Base-by-base conservation (phyloP, 2,888 invertebrate species). In the Dasysyrphus albostriatus region DNA sequence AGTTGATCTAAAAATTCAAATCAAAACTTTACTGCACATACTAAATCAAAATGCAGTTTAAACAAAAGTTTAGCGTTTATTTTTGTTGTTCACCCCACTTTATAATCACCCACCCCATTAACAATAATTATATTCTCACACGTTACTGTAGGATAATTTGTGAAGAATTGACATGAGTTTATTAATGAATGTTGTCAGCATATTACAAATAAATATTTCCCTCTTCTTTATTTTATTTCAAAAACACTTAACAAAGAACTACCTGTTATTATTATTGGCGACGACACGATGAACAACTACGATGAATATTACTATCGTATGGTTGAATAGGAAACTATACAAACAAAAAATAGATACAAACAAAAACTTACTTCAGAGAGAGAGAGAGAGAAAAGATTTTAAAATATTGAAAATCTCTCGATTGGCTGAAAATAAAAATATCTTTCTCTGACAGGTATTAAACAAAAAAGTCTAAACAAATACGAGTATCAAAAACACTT, bases 221-320 rank as follows among this genome's bases (percentile, higher is more conserved):
- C 73, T 70, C 16, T 32, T 67, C 29, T 82, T 58, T 70, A 39
- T 73, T 80, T 87, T 74, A 82, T 77, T 73, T 73, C 47, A 42
- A 54, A 72, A 37, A 76, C 29, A 58, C 47, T 58, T 42, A 51
- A 61, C 19, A 69, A 70, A 87, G 83, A 78, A 70, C 16, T 58
- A 72, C 87, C 83, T 58, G 59, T 83, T 59, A 87, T 84, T 75
- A 58, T 84, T 51, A 79, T 83, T 87, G 83, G 87, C 78, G 70
- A 83, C 65, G 72, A 79, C 70, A 74, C 83, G 54, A 83, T 83
- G 78, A 87, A 79, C 72, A 74, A 83, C 58, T 74, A 74, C 74
- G 67, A 75, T 42, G 83, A 87, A 59, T 83, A 87, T 83, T 87
- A 59, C 56, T 87, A 87, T 76, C 74, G 72, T 75, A 65, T 82